A percentile compares a stretch with the other conserved stretches of the same genome.
Conservation (phyloP, 2,888 invertebrate genomes). For the Xylophagus ater region DNA sequence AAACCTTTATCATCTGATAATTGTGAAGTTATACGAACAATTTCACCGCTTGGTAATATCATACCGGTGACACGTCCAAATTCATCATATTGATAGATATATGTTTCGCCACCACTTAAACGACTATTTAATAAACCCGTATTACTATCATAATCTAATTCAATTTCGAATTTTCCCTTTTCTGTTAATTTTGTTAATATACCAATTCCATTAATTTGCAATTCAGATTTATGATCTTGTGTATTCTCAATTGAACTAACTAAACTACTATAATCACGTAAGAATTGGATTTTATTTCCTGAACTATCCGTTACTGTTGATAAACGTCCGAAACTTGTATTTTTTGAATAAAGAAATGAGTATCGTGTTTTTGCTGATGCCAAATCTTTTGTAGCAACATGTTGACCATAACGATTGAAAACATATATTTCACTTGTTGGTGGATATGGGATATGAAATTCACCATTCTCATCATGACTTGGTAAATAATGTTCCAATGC, state of each 20-base stretch:
- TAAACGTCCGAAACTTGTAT: constrained; percentile 88
- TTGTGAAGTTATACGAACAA: constrained; percentile 65
- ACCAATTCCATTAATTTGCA: constrained; percentile 87
- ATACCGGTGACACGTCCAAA: constrained; percentile 77
- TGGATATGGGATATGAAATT: constrained; percentile 87
- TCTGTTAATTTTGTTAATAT: constrained; percentile 79
- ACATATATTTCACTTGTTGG: constrained; percentile 89
- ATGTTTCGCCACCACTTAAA: constrained; percentile 75
- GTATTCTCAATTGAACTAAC: constrained; percentile 91
- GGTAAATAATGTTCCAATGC: constrained; percentile 80
- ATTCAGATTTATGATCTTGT: constrained; percentile 82
- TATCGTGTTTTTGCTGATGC: constrained; percentile 92
- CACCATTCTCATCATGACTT: constrained; percentile 75
- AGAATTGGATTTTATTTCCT: constrained; percentile 82
- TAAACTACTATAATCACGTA: constrained; percentile 83
- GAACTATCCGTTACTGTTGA: constrained; percentile 90
- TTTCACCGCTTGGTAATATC: constrained; percentile 85
- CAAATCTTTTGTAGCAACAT: constrained; percentile 85
- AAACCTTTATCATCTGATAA: constrained; percentile 66
- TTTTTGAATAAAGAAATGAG: constrained; percentile 93
- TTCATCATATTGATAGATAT: constrained; percentile 83
- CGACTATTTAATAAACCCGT: constrained; percentile 77
- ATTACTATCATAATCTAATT: constrained; percentile 82
- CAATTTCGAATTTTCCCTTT: constrained; percentile 79
- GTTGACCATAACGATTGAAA: constrained; percentile 92